A percentile compares a stretch with the other conserved stretches of the same genome.
phyloP scores from a whole-genome alignment of 1,140 invertebrate species.

The Caligus rogercresseyi region DNA sequence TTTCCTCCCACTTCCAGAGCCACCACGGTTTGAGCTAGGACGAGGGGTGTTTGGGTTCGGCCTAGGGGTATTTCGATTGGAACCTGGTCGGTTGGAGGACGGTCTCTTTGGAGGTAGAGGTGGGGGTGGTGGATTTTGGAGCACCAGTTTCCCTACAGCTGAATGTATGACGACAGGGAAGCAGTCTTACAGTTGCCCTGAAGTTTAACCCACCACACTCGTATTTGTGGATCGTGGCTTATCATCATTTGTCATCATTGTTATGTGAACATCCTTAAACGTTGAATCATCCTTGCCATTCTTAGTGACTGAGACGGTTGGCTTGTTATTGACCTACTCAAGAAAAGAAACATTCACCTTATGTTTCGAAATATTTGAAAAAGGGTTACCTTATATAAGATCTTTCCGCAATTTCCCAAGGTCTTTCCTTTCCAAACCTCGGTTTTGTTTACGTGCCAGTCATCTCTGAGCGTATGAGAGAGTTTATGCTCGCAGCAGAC shows the following conservation, averaged over 20 bases:
- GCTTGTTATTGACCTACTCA: not conserved
- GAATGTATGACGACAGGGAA: not conserved
- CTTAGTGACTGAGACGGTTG: not conserved
- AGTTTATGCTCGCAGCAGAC: not conserved
- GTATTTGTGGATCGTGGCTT: not conserved
- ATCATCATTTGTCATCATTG: not conserved
- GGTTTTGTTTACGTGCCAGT: conserved; percentile 1
- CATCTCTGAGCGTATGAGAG: not conserved
- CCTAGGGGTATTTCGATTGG: too few species aligned
- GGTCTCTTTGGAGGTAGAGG: too few species aligned
- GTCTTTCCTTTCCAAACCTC: not conserved
- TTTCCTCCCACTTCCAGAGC: too few species aligned
- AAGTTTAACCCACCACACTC: not conserved
- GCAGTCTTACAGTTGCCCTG: not conserved
- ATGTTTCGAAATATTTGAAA: not conserved
- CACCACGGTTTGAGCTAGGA: too few species aligned
- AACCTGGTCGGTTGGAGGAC: too few species aligned
- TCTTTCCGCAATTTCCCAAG: not conserved
- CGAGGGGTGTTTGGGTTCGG: too few species aligned
- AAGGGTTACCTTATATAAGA: not conserved
- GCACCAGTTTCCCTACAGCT: not conserved
- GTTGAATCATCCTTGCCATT: conserved; percentile 2
- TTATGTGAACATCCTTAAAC: not conserved
- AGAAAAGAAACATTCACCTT: not conserved
- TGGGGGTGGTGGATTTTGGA: too few species aligned